phyloP scores from a whole-genome alignment of 2,797 vertebrate genomes.

The Chiroxiphia lanceolata region DNA sequence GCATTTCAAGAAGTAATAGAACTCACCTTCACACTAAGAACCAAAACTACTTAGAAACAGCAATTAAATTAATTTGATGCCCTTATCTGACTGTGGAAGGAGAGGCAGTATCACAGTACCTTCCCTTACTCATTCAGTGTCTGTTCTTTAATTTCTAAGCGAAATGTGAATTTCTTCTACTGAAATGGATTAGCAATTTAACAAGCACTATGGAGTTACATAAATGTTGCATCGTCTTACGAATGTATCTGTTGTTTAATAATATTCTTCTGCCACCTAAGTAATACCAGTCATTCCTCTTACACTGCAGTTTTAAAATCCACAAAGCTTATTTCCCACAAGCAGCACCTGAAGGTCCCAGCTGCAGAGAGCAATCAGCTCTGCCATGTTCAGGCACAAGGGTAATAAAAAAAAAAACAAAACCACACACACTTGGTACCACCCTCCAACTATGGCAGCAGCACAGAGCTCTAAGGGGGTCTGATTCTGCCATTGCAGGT shows the following conservation, averaged over 20 bases:
- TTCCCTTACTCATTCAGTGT: neutral
- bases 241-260: neutral
- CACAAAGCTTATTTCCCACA: neutral
- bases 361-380: neutral
- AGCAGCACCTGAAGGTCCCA: fast-evolving
- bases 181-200: neutral
- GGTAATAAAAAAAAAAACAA: neutral
- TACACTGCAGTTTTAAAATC: neutral
- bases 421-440: neutral
- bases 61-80: neutral
- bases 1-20: neutral
- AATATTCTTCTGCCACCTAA: neutral
- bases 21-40: neutral
- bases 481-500: neutral
- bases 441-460: neutral
- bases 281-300: neutral
- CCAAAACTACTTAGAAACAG: neutral
- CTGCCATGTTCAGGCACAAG: fast-evolving
- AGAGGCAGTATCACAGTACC: neutral
- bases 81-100: neutral
- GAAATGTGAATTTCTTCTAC: neutral
- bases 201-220: neutral
- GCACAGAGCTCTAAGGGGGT: neutral
- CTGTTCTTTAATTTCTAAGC: neutral
- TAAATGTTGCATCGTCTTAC: neutral